phyloP scores from a whole-genome alignment of 2,797 vertebrate genomes.

The Iguana delicatissima region DNA sequence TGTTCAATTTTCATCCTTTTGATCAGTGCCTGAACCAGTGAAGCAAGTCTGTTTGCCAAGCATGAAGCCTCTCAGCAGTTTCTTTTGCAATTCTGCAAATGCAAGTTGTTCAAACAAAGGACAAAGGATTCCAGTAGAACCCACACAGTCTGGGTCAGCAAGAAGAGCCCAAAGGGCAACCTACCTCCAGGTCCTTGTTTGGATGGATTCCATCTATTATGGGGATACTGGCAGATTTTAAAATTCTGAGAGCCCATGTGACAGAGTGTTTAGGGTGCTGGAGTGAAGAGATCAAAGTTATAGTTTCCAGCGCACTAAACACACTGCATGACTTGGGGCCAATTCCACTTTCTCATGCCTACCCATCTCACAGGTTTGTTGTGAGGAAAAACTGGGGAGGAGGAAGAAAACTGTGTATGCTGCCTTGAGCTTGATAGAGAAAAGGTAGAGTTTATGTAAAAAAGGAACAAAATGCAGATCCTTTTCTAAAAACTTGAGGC shows the following conservation, averaged over 20 bases:
- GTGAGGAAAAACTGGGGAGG: too few species aligned
- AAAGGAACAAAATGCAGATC: background rate
- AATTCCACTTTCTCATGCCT: background rate
- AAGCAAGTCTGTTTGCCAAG: background rate
- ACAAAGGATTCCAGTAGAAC: conserved; percentile 25
- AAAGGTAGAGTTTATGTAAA: too few species aligned
- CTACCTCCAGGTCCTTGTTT: background rate
- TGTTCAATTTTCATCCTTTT: background rate
- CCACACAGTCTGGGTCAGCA: conserved; percentile 40
- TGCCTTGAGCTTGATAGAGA: too few species aligned
- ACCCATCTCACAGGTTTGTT: too few species aligned
- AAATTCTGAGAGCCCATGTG: background rate
- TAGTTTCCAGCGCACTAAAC: background rate
- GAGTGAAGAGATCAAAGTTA: background rate
- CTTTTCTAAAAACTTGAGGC: background rate
- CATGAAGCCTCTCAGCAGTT: conserved; percentile 9
- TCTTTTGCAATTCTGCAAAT: conserved; percentile 24
- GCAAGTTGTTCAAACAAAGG: conserved; percentile 23
- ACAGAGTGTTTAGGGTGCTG: background rate
- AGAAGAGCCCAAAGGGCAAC: background rate
- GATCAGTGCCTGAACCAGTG: background rate
- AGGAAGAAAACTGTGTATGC: too few species aligned
- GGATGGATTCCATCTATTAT: background rate
- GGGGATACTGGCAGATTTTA: background rate
- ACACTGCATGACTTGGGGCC: background rate